Conservation (phyloP, 2,888 invertebrate species). For the Drosophila glabriapex region DNA sequence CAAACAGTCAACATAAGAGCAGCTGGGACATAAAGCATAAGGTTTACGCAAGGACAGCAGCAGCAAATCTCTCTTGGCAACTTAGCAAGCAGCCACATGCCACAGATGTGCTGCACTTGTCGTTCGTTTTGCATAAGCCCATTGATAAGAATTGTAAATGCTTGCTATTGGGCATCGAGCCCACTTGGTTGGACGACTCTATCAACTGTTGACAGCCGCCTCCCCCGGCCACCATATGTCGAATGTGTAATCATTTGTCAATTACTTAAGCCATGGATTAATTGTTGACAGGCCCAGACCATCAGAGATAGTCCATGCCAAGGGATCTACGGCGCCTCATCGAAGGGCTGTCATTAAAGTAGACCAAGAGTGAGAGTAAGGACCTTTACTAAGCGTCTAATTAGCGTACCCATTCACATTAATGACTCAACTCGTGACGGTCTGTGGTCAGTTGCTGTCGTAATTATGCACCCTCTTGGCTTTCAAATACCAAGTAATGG, state of each 20-base stretch:
- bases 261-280: conserved; percentile 77
- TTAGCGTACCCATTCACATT: conserved; percentile 57
- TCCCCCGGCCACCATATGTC: conserved; percentile 45
- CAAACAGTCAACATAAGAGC: conserved; percentile 43
- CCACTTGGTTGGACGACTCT: conserved; percentile 10
- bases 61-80: conserved; percentile 35
- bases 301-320: conserved; percentile 54
- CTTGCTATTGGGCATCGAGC: conserved; percentile 8
- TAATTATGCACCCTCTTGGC: conserved; percentile 38
- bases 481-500: conserved; percentile 13
- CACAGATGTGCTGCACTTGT: conserved; percentile 50
- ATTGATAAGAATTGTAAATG: conserved; percentile 49
- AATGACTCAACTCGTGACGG: conserved; percentile 33
- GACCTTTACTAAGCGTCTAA: conserved; percentile 48
- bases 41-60: conserved; percentile 40
- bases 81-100: conserved; percentile 43
- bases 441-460: conserved; percentile 35
- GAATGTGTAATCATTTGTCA: conserved; percentile 76
- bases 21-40: conserved; percentile 29
- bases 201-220: conserved; percentile 31
- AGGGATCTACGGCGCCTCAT: conserved; percentile 41
- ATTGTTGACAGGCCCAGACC: conserved; percentile 62
- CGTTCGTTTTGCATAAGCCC: conserved; percentile 59
- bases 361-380: conserved; percentile 2
- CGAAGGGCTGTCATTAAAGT: conserved; percentile 65